Evolutionary conservation across 2,797 vertebrate species (phyloP), one percentile per base, ranked within the genome.

Genomic region (Kryptopterus vitreolus): DNA sequence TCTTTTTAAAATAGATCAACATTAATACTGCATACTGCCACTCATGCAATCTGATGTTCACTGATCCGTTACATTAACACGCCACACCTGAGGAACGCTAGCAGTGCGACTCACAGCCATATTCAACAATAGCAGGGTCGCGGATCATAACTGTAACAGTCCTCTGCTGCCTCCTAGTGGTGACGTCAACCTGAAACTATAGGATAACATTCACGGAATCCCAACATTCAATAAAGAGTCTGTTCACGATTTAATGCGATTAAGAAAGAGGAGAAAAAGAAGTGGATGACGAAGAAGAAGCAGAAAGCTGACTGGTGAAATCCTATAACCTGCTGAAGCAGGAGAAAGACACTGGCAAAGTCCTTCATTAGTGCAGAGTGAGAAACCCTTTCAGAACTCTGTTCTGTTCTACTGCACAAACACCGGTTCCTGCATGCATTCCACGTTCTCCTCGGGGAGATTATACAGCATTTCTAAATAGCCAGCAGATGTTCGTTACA

Each of bases 151-250:
- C 35, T 76, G 22, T 43, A 3, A 79, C 24, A 76, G 68, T 76
- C 72, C 66, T 82, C 58, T 84, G 81, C 83, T 86, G 83, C 81
- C 78, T 76, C 81, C 85, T 86, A 66, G 72, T 84, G 85, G 78
- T 9, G 9, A 68, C 3, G 3, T 20, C 50, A 15, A 35, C 10
- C n/a, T 1, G 6, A 58, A 74, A 46, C 71, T 6, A 18, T 5
- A 11, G 53, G 3, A 58, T 5, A 15, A 35, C 29, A 43, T 43
- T n/a, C n/a, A n/a, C n/a, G n/a, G n/a, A n/a, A 11, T 63, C 61
- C 31, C 35, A 22, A 35, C 20, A 11, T 22, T 48, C 31, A 38
- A 57, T 38, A 24, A 26, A 48, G 63, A 59, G 66, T 22, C 43
- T 9, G 57, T 81, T 76, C n/a, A 65, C 80, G 20, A 62, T 73